These are phyloP conservation scores for Agriopis marginaria DNA, from an alignment of 2,888 invertebrate species.

Conservation along the genomic window DNA sequence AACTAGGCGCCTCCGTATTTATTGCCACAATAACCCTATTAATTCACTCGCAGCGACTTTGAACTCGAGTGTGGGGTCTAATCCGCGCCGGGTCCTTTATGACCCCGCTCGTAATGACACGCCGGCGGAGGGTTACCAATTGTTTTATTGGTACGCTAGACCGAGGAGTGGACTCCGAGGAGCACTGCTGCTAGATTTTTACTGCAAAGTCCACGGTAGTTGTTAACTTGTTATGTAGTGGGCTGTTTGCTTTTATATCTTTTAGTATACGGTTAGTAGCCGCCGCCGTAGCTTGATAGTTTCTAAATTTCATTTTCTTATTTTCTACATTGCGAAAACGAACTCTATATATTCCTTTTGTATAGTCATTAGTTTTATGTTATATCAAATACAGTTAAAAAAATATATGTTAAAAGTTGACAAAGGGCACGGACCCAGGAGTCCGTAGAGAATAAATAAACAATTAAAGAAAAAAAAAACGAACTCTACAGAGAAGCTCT, in stretches of 20 bases:
- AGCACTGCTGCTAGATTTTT: constrained; percentile 40
- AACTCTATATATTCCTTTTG: no score
- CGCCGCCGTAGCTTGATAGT: constrained; percentile 4
- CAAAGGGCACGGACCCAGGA: no score
- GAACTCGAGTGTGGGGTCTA: constrained; percentile 66
- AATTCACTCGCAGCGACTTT: constrained; percentile 76
- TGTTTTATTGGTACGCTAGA: constrained; percentile 50
- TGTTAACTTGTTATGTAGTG: constrained; percentile 36
- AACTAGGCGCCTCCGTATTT: constrained; percentile 82
- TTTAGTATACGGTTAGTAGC: constrained; percentile 20
- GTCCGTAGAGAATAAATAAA: no score
- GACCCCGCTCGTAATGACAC: constrained; percentile 54
- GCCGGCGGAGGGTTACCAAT: constrained; percentile 57
- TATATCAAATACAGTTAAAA: no score
- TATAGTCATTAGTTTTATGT: no score
- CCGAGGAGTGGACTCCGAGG: constrained; percentile 39
- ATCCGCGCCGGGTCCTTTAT: constrained; percentile 59
- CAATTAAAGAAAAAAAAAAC: no score
- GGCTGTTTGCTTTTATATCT: constrained; percentile 37
- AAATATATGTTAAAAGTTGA: no score
- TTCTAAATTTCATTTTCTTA: constrained; percentile 5
- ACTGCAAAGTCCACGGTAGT: constrained; percentile 32
- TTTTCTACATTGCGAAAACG: neutral
- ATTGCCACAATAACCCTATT: constrained; percentile 85
- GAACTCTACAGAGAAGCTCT: neutral